Percentiles rank a stretch among this genome's conserved stretches.
Conservation (phyloP, 2,888 invertebrate genomes). For the Amblyjoppa fuscipennis region DNA sequence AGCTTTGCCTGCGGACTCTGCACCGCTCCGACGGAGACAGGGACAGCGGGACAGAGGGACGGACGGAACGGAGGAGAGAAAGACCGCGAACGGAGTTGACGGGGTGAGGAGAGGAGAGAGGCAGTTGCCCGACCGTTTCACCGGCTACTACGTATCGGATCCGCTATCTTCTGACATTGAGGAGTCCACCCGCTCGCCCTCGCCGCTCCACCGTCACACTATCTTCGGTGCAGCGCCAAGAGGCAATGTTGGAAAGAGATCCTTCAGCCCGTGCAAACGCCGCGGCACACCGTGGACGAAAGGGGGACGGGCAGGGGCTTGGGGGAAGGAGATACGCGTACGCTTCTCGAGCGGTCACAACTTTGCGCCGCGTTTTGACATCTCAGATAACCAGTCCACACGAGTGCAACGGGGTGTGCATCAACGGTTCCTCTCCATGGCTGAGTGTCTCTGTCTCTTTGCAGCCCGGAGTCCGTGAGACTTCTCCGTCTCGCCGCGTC, state of each 20-base stretch:
- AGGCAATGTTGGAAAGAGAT: slow-evolving; percentile 18
- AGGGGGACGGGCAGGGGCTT: not conserved
- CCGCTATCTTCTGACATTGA: slow-evolving; percentile 82
- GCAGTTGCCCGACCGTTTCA: slow-evolving; percentile 32
- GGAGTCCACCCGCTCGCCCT: slow-evolving; percentile 65
- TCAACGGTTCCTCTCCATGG: slow-evolving; percentile 35
- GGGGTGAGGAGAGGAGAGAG: not conserved
- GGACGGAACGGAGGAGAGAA: not conserved
- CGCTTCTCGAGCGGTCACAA: slow-evolving; percentile 66
- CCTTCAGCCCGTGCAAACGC: not conserved
- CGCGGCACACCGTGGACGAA: slow-evolving; percentile 20
- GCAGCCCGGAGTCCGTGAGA: slow-evolving; percentile 22
- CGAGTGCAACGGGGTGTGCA: slow-evolving; percentile 54
- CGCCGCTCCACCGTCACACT: slow-evolving; percentile 32
- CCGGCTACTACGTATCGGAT: slow-evolving; percentile 63
- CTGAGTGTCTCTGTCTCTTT: not conserved
- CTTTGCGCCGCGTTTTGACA: slow-evolving; percentile 73
- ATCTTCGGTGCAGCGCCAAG: slow-evolving; percentile 7
- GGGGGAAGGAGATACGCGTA: slow-evolving; percentile 47
- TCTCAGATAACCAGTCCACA: slow-evolving; percentile 68
- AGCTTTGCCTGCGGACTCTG: slow-evolving; percentile 31
- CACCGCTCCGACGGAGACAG: not conserved
- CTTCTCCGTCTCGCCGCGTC: slow-evolving; percentile 20
- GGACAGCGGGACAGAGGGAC: not conserved
- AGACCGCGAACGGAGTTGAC: not conserved